phyloP scores from a whole-genome alignment of 2,113 vertebrate genomes.

The Hassar affinis region DNA sequence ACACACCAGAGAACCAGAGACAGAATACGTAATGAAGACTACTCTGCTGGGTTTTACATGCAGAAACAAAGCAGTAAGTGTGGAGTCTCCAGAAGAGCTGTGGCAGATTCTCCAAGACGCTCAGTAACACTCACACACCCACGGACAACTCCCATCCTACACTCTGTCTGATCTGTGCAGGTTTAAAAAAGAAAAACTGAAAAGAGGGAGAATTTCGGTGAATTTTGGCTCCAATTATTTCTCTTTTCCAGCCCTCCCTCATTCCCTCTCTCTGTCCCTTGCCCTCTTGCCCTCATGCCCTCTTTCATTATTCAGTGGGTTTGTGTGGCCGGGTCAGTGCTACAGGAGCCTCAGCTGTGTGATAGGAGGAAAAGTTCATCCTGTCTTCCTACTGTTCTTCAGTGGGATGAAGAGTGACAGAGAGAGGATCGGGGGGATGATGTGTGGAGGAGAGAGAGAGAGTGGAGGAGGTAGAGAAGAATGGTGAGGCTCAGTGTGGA shows the following conservation, averaged over 20 bases:
- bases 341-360: neutral
- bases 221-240: constrained; percentile 16
- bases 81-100: too few relatives aligned
- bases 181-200: neutral
- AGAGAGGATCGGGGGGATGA: neutral
- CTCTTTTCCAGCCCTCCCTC: neutral
- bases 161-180: neutral
- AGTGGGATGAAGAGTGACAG: constrained; percentile 3
- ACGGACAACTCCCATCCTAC: neutral
- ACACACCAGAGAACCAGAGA: too few relatives aligned
- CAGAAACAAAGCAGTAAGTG: too few relatives aligned
- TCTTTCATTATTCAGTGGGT: neutral
- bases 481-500: neutral
- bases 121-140: too few relatives aligned
- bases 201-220: neutral
- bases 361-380: constrained; percentile 9
- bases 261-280: neutral
- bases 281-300: neutral
- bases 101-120: too few relatives aligned
- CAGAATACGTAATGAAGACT: too few relatives aligned
- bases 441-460: neutral
- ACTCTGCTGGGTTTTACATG: too few relatives aligned
- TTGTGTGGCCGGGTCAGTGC: constrained; percentile 22
- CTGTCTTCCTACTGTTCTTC: constrained; percentile 4
- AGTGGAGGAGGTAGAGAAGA: neutral